Base-by-base conservation (phyloP, 2,888 invertebrate genomes). In the Tipula helvola region DNA sequence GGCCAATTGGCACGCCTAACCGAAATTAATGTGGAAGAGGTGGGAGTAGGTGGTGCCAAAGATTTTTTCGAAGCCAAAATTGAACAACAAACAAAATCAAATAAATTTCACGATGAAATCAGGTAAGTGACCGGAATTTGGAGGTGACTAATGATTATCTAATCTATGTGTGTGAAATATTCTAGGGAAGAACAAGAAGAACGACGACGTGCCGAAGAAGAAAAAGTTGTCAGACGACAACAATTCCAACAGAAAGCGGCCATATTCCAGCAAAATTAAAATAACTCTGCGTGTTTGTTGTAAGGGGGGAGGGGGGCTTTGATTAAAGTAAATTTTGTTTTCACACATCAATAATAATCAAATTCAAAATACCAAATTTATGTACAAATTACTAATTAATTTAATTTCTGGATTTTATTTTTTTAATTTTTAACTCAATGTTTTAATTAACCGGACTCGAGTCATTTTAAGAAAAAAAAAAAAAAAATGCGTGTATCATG, bases 51-150 rank as follows among this genome's bases (percentile, higher is more conserved):
- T 88, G 98, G 98, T 13, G 98, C 98, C 47, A 98, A 98, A 91
- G 95, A 96, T 90, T 98, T 98, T 93, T 98, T 98, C 90, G 97
- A 98, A 93, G 97, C 98, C 0, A 98, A 98, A 95, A 98, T 98
- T 89, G 96, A 96, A 90, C 96, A 97, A 90, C 94, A 97, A 88
- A 92, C 95, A 10, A 95, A 95, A 89, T 93, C 95, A 87, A 97
- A 95, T 90, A 97, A 97, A 92, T 98, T 98, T 91, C 98, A 98
- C 90, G 95, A 96, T 88, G 98, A 98, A 92, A 98, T 98, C 88
- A 36, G 86, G 86, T 57, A 86, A 39, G 44, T 47, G 28, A 28
- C 28, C 28, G 28, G 28, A 28, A 28, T 28, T 28, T 28, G 2
- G 39, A 39, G 7, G 39, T n/a, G 5, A 39, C 39, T 39, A 39